phyloP scores from a whole-genome alignment of 2,888 invertebrate species.

The Parnassius orleans region DNA sequence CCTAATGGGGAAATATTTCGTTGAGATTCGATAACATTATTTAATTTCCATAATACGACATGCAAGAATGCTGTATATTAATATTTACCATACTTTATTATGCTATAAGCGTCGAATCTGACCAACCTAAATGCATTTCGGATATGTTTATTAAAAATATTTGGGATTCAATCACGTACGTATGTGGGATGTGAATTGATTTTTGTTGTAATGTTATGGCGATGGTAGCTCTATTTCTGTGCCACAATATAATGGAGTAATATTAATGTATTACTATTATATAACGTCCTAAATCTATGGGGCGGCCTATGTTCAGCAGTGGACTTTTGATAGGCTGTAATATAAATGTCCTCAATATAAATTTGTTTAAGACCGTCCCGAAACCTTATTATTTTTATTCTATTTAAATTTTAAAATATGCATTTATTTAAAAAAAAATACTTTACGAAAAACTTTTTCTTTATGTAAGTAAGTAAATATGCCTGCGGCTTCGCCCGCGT shows the following conservation, averaged over 20 bases:
- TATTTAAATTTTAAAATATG: too few species aligned
- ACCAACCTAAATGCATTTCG: slow-evolving; percentile 42
- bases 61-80: slow-evolving; percentile 49
- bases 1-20: slow-evolving; percentile 47
- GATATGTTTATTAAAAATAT: slow-evolving; percentile 59
- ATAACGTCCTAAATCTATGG: too few species aligned
- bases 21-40: slow-evolving; percentile 32
- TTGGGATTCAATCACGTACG: slow-evolving; percentile 59
- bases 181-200: slow-evolving; percentile 55
- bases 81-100: slow-evolving; percentile 43
- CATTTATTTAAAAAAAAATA: too few species aligned
- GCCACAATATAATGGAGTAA: slow-evolving; percentile 5
- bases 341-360: too few species aligned
- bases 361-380: too few species aligned
- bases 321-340: too few species aligned
- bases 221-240: slow-evolving; percentile 11
- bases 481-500: too few species aligned
- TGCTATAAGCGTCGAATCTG: slow-evolving; percentile 46
- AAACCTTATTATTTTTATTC: too few species aligned
- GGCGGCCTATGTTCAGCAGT: too few species aligned
- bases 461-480: too few species aligned
- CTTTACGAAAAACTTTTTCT: too few species aligned
- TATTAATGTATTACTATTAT: not conserved
- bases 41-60: slow-evolving; percentile 48
- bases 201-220: slow-evolving; percentile 59